Evolutionary conservation across 2,113 vertebrate species (phyloP).

Genomic region (Rafetus swinhoei): DNA sequence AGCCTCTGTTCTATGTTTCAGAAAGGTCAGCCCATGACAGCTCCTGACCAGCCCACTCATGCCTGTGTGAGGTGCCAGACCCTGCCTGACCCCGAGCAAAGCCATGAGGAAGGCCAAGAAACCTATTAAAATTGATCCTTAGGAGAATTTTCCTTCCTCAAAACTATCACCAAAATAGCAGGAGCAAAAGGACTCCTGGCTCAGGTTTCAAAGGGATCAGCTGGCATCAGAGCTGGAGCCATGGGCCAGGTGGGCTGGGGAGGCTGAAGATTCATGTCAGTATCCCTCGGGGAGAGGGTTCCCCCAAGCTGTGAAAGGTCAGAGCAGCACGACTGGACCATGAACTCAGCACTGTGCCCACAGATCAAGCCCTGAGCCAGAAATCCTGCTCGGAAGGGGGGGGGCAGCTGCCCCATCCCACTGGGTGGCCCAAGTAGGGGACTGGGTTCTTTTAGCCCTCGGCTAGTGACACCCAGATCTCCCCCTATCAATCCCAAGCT

Average conservation of each 20-base stretch:
- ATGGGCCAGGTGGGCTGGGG: conserved; percentile 10
- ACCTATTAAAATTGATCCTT: neutral
- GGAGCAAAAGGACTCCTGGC: neutral
- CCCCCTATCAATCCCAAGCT: neutral
- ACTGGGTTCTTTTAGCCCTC: too few species aligned
- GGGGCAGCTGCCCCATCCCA: neutral
- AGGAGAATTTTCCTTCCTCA: conserved; percentile 56
- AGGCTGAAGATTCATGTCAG: neutral
- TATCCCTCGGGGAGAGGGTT: neutral
- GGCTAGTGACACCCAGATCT: neutral
- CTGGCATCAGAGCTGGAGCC: neutral
- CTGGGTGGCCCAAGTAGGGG: too few species aligned
- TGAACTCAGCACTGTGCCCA: neutral
- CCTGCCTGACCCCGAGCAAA: neutral
- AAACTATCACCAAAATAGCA: conserved; percentile 64
- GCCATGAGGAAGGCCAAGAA: neutral
- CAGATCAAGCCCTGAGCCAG: neutral
- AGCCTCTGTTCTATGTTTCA: neutral
- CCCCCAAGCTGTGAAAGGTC: neutral
- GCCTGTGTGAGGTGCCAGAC: neutral
- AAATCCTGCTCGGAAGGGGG: neutral
- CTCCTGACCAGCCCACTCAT: conserved; percentile 23
- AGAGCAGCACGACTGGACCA: neutral
- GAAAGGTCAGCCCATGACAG: neutral
- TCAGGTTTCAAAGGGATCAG: conserved; percentile 59